Base-by-base conservation (phyloP, 1,140 invertebrate genomes). In the Trissolcus basalis region DNA sequence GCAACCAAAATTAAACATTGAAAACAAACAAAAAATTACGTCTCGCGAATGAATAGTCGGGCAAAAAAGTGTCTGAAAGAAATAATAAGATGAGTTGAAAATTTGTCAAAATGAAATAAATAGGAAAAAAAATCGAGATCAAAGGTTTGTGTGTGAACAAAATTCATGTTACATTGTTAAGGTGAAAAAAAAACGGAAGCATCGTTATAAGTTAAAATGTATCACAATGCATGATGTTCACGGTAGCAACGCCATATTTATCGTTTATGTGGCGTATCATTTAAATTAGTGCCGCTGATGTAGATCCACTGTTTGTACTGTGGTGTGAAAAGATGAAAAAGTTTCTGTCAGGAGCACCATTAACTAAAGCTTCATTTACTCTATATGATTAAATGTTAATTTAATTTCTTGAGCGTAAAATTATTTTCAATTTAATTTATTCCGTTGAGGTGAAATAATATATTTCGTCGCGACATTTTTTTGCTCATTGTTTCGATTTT, bases 281-380 rank as follows among this genome's bases (percentile, higher is more conserved):
- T 54, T 70, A 75, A 77, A 82, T 82, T 81, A 79, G 82, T 80
- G 79, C 61, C 78, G 80, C 79, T 79, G 79, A 80, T 80, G 81
- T 81, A 79, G 81, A 82, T 80, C 77, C 78, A 80, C 80, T 83
- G 82, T 81, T 79, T 78, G 69, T 58, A 71, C 76, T 79, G 77
- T 79, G 71, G 72, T 76, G 74, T 68, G 71, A 80, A 71, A 60
- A 68, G 56, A 54, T 67, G 65, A 78, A 74, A 78, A 78, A 74
- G 61, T 74, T 78, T 63, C 65, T 68, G 65, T 65, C 69, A 73
- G 70, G 70, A 68, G 64, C 70, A 71, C 70, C 53, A 74, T 78
- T 78, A 78, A 72, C 67, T 58, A 48, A 60, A 73, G 61, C 61
- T 78, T 78, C 70, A 78, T 78, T 74, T 70, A 70, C 73, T 67